Evolutionary conservation across 1,140 invertebrate genomes (phyloP), one percentile per base, ranked within the genome.

Genomic region (Batillaria attramentaria): DNA sequence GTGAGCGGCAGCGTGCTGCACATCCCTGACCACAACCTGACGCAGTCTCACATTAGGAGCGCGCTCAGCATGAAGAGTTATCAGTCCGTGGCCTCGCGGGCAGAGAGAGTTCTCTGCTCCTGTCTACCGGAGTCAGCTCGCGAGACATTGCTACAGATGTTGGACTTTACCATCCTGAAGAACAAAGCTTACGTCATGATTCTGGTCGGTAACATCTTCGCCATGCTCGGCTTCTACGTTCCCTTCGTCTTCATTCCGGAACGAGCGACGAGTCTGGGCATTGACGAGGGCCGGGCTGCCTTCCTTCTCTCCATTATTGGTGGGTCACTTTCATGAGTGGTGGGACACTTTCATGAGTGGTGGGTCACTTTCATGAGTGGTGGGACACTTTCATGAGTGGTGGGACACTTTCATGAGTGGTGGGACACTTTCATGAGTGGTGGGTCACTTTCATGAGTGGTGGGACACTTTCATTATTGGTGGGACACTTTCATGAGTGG

Each of bases 1-100:
- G 99, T 98, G 92, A 96, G 96, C 16, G 97, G 98, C n/a, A 97
- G 95, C 35, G 95, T 98, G 16, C 92, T 95, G 42, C 95, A 98
- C 91, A 92, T 98, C 73, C 96, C 95, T 0, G 95, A 97, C 91
- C 98, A 95, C 90, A 79, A 79, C 20, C 20, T 57, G 3, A 96
- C 97, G 89, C 96, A 96, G 85, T 96, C 72, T 46, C 85, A 86
- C 60, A 75, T 86, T n/a, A 82, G 78, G 33, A 86, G 73, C 73
- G 54, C 57, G n/a, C 81, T 79, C 16, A 80, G 79, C 72, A 54
- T 74, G 28, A 37, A 62, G 50, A 73, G 62, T 24, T 42, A 75
- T 28, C 50, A 33, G 31, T 62, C 73, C 1, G 37, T 42, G 18
- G 42, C 3, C 1, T 70, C 68, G 35, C 37, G 37, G 33, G 57